Evolutionary conservation across 2,797 vertebrate genomes (phyloP), one percentile per base, ranked within the genome.

Genomic region (Falco peregrinus): DNA sequence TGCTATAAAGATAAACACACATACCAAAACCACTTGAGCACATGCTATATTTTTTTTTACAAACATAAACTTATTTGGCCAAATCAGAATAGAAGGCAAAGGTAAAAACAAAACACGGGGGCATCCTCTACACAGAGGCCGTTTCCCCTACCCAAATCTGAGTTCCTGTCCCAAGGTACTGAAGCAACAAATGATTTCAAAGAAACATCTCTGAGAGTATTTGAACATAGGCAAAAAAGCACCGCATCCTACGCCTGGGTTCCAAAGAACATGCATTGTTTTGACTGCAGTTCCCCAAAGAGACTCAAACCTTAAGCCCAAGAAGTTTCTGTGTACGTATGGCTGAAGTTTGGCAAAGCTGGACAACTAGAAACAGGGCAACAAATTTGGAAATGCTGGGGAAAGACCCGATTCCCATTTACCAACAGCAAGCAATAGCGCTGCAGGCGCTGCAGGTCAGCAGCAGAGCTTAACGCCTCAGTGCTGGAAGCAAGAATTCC

Each of bases 51-150:
- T 5, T 47, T 85, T 94, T 94, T 84, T 94, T 65, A 91, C 71
- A 85, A 78, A 87, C n/a, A 60, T 81, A 22, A 69, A 37, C 25
- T 3, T 43, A 91, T 87, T 92, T 89, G 92, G 92, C 71, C 87
- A 94, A 85, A 91, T 65, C n/a, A 80, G 45, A 92, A 92, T 13
- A 82, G 75, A 85, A 64, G 60, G 92, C 90, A 91, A 82, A 78
- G 18, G 77, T 70, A 50, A 88, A 87, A 91, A 50, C 39, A 68
- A 83, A 93, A 54, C 7, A n/a, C 0, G 3, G 37, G 16, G 43
- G 21, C 16, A 53, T 47, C 47, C 67, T 79, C 82, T n/a, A 68
- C 31, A 63, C 10, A 64, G 89, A 89, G n/a, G 26, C 41, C 11
- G 48, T 31, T 85, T 85, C 57, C 53, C 50, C 69, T 18, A 60